Evolutionary conservation across 2,113 vertebrate species (phyloP), one percentile per base, ranked within the genome.

Genomic region (Psilopsiagon aurifrons): DNA sequence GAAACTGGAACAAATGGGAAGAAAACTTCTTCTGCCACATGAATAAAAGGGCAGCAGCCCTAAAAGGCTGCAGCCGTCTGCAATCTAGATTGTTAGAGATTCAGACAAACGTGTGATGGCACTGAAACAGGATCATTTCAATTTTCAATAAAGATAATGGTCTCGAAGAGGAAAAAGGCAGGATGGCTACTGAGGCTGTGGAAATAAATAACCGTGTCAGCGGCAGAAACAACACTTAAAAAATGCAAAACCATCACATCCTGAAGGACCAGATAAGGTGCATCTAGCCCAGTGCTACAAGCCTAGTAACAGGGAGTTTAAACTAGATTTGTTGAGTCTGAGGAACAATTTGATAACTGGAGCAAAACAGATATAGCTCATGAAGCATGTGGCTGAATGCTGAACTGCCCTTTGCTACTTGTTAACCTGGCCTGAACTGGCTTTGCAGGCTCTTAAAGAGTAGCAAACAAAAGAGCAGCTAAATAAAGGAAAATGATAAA

Each of bases 1-100:
- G 75, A 91, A 95, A 87, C 20, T 75, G 69, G 57, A 87, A 95
- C n/a, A 91, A 95, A 95, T 28, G 10, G 24, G 14, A 35, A 52
- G 55, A 81, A 79, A 41, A 33, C 4, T 43, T 62, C 28, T 82
- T 76, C 25, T 35, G 33, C 19, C 46, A 37, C 4, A 5, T 35
- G 46, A 77, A 86, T n/a, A 74, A 83, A 86, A 94, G 20, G 54
- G 80, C 19, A 39, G 18, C 20, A 44, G 16, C 35, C 39, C 16
- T 84, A 51, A 86, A 88, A 82, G 29, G 8, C 17, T 60, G 47
- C 25, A 86, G 39, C 17, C 2, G 0, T 75, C 68, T 81, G 43
- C 37, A 83, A 7, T 70, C 43, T 70, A 43, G n/a, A 51, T 37
- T 77, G 28, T 37, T 66, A 86, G 54, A 59, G 31, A 92, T 68